Evolutionary conservation across 1,140 invertebrate species (phyloP), one percentile per base, ranked within the genome.

Genomic region (Drosophila cardini): DNA sequence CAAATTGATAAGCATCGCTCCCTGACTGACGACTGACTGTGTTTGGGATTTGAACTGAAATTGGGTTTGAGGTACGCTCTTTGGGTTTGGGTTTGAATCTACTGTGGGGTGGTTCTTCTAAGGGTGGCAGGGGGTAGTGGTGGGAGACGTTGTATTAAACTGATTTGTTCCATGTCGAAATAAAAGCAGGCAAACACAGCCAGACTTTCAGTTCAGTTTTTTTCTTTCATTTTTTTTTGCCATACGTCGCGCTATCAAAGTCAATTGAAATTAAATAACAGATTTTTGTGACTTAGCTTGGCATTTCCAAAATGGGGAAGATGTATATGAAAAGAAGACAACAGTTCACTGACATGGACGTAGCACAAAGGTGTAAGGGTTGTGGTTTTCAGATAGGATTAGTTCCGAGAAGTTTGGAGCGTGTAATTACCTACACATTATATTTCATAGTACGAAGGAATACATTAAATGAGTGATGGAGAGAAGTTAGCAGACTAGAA

Each of bases 181-280:
- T 79, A 62, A 60, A 74, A 65, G 70, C 78, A 64, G 74, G 61
- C 78, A 80, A 52, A 55, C 79, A 62, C 15, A 26, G 32, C 42
- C 46, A 30, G 57, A 60, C 61, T 43, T 53, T 13, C 11, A 38
- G 36, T n/a, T n/a, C n/a, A 26, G 4, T 2, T 26, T 26, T 26
- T 26, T 26, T n/a, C n/a, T n/a, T n/a, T n/a, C n/a, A n/a, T n/a
- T 26, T 26, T 30, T 38, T 65, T 71, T 62, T 60, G 61, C 30
- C 71, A 62, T 69, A 64, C 70, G 75, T 78, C 75, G 75, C 78
- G 82, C 78, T 70, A 70, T 87, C 83, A 89, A 87, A 87, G 84
- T 87, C 83, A 87, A 87, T 87, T 87, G 84, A 87, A 87, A 87
- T 87, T 89, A 89, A 80, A 80, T 89, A 87, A 87, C 83, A 87